Evolutionary conservation across 2,113 vertebrate genomes (phyloP).

Genomic region (Dipodomys spectabilis): DNA sequence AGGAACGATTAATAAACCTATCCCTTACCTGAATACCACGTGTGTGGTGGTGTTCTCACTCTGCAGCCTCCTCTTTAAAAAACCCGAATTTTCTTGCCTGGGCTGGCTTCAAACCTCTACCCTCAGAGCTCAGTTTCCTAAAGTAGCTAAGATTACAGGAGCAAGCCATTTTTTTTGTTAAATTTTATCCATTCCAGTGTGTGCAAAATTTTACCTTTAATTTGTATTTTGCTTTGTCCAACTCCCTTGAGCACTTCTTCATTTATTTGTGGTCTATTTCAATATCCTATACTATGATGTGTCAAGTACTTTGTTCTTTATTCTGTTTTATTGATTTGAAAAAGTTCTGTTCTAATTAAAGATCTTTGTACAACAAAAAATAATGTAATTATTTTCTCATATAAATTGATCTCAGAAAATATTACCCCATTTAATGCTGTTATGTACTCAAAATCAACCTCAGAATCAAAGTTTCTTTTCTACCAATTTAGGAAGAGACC

Average conservation of each 20-base stretch:
- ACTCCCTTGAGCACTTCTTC: not conserved
- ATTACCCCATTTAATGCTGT: not conserved
- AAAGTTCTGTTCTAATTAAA: not conserved
- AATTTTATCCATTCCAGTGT: not conserved
- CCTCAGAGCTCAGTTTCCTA: too few relatives aligned
- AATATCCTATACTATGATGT: not conserved
- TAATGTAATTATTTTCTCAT: not conserved
- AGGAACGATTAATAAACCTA: too few relatives aligned
- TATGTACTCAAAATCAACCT: not conserved
- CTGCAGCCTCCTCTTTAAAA: too few relatives aligned
- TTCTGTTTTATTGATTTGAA: not conserved
- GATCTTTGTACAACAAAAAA: not conserved
- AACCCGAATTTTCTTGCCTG: too few relatives aligned
- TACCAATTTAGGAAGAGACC: not conserved
- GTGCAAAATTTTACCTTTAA: not conserved
- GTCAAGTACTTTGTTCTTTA: not conserved
- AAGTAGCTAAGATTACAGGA: too few relatives aligned
- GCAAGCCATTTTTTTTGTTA: not conserved
- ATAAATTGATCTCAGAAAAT: not conserved
- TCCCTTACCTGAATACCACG: too few relatives aligned
- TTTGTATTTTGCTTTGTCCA: not conserved
- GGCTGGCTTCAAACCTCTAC: too few relatives aligned
- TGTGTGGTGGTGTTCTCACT: too few relatives aligned
- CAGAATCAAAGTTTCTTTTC: not conserved
- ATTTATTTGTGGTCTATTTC: not conserved